Percentiles rank a stretch among this genome's conserved stretches.
These are phyloP conservation scores for Caiman crocodilus DNA, from an alignment of 2,797 vertebrate genomes.

Conservation along the genomic window DNA sequence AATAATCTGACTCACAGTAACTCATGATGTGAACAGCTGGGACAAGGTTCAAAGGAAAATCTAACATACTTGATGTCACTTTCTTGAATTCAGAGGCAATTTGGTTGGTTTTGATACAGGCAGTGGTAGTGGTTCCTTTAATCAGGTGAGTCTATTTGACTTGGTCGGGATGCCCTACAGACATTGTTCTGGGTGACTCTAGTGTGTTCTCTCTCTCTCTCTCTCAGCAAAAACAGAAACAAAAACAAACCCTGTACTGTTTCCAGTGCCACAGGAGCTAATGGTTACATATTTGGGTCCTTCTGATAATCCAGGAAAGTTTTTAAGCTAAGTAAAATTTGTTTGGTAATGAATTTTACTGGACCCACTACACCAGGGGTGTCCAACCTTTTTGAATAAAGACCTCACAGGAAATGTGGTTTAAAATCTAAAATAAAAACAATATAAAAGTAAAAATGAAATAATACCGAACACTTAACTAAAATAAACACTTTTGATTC, in stretches of 20 bases:
- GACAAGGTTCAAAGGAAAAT: not conserved
- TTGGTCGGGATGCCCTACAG: not conserved
- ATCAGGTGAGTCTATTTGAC: slow-evolving; percentile 1
- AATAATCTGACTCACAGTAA: not conserved
- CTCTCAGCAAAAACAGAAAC: not conserved
- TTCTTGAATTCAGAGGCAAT: not conserved
- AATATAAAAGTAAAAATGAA: too few species aligned
- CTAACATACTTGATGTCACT: not conserved
- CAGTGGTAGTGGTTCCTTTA: not conserved
- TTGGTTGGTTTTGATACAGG: not conserved
- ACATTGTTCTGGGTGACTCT: not conserved
- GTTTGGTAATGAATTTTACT: too few species aligned
- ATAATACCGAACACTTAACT: too few species aligned
- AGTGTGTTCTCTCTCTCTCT: not conserved
- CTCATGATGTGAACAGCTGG: not conserved
- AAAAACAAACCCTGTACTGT: not conserved
- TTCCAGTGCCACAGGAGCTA: not conserved
- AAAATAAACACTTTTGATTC: too few species aligned
- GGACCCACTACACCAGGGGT: too few species aligned
- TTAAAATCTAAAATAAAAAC: too few species aligned
- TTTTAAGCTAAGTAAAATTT: too few species aligned
- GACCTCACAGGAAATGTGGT: too few species aligned
- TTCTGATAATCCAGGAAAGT: too few species aligned
- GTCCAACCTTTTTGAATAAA: too few species aligned
- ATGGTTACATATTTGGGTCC: too few species aligned